A percentile compares a stretch with the other conserved stretches of the same genome.
Evolutionary conservation across 1,140 invertebrate genomes (phyloP).

Genomic region (Bombus sylvicola): DNA sequence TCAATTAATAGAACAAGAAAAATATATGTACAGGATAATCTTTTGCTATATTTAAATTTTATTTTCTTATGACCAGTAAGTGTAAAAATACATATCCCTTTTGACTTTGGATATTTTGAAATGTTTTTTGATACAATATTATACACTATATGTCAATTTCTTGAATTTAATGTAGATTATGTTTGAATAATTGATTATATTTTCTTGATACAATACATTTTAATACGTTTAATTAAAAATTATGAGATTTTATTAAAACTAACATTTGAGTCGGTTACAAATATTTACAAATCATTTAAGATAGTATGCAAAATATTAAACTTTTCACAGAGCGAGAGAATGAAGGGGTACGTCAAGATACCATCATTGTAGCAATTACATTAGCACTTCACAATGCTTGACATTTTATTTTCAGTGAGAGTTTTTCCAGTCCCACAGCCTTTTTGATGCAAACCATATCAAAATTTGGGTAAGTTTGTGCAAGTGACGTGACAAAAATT

Average conservation of each 20-base stretch:
- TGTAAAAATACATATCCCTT: not conserved
- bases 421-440: slow-evolving; percentile 86
- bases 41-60: not conserved
- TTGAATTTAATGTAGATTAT: not conserved
- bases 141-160: too few species aligned
- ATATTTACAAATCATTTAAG: not conserved
- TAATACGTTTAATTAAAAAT: not conserved
- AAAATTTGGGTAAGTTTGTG: slow-evolving; percentile 88
- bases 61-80: not conserved
- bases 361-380: slow-evolving; percentile 72
- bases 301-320: slow-evolving; percentile 25
- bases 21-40: not conserved
- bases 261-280: not conserved
- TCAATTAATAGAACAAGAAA: not conserved
- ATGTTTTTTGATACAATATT: too few species aligned
- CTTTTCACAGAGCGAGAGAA: slow-evolving; percentile 32
- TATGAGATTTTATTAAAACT: not conserved
- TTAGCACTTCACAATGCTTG: slow-evolving; percentile 78
- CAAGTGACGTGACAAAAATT: slow-evolving; percentile 69
- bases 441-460: slow-evolving; percentile 88
- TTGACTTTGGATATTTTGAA: too few species aligned
- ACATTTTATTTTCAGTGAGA: slow-evolving; percentile 88
- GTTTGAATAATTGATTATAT: not conserved
- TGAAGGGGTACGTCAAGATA: slow-evolving; percentile 40
- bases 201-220: not conserved